Conservation (phyloP, 2,797 vertebrate genomes). For the Clarias platycephalus region DNA sequence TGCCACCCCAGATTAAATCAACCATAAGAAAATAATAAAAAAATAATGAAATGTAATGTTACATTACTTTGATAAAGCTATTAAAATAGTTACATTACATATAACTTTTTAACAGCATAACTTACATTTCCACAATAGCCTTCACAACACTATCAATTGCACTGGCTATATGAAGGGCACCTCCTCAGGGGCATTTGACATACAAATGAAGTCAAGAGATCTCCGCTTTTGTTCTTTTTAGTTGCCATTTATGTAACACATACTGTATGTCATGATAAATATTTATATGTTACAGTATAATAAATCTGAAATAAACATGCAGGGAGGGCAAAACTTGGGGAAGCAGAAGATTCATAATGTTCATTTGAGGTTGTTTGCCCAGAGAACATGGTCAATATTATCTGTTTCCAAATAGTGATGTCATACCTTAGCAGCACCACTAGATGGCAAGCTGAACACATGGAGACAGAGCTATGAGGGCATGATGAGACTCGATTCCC, state of each 20-base stretch:
- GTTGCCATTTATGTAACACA: not conserved
- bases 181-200: not conserved
- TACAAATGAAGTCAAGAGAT: not conserved
- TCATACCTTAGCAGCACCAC: conserved; percentile 23
- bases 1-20: too few relatives aligned
- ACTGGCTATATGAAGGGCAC: not conserved
- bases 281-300: not conserved
- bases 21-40: too few relatives aligned
- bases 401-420: not conserved
- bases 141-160: not conserved
- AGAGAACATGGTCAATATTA: not conserved
- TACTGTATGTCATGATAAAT: not conserved
- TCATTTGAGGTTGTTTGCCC: not conserved
- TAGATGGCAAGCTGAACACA: conserved; percentile 44
- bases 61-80: too few relatives aligned
- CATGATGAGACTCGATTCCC: conserved; percentile 7
- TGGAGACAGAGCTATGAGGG: not conserved
- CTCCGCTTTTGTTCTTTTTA: not conserved
- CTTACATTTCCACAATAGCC: too few relatives aligned
- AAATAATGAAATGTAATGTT: too few relatives aligned
- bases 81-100: too few relatives aligned
- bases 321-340: not conserved
- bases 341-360: not conserved
- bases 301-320: not conserved
- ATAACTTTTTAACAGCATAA: too few relatives aligned